phyloP scores from a whole-genome alignment of 2,797 vertebrate species.

The Chrysocyon brachyurus region DNA sequence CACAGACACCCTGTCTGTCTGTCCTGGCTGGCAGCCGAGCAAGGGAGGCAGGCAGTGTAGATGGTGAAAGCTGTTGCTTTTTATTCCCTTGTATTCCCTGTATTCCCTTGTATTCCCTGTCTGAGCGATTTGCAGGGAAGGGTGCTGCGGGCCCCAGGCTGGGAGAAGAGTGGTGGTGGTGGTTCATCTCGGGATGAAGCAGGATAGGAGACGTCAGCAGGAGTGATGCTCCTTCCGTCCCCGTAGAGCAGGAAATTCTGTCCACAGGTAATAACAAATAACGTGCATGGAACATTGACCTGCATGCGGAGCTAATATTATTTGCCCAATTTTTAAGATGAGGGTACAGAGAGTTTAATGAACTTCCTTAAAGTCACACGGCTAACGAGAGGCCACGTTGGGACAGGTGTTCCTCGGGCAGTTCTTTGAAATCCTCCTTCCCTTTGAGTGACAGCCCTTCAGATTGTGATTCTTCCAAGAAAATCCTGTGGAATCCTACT shows the following conservation, averaged over 20 bases:
- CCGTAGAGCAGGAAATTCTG: neutral
- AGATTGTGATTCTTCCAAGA: neutral
- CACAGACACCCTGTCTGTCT: neutral
- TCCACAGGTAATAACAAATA: neutral
- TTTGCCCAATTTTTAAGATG: neutral
- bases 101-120: neutral
- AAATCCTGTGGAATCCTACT: neutral
- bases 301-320: neutral
- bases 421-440: neutral
- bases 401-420: neutral
- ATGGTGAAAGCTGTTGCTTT: neutral
- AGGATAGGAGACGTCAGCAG: neutral
- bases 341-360: neutral
- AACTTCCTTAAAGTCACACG: neutral
- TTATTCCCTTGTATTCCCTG: neutral
- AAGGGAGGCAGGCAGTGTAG: neutral
- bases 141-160: neutral
- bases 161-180: too few relatives aligned
- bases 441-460: neutral
- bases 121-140: neutral
- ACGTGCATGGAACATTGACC: neutral
- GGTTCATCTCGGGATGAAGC: neutral
- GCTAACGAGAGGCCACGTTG: neutral
- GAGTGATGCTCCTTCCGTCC: neutral
- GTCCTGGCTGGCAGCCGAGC: neutral